phyloP scores from a whole-genome alignment of 2,113 vertebrate species.

The Cricetomys ansorgei region DNA sequence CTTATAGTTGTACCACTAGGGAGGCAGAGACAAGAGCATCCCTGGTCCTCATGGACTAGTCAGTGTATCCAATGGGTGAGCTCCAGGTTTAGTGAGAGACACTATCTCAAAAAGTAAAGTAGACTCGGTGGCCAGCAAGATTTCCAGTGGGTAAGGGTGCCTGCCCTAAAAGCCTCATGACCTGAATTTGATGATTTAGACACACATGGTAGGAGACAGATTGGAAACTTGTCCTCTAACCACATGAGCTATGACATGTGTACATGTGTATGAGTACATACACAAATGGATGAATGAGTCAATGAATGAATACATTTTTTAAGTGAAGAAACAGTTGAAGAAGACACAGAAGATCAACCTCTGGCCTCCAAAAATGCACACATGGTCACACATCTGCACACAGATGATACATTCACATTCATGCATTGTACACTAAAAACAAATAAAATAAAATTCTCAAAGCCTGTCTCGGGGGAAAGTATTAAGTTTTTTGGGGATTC shows the following conservation, averaged over 20 bases:
- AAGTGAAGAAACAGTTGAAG: neutral
- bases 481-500: neutral
- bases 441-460: neutral
- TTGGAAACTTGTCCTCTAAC: too few relatives aligned
- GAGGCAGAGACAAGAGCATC: too few relatives aligned
- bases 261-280: neutral
- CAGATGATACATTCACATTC: neutral
- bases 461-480: neutral
- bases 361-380: too few relatives aligned
- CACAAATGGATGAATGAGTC: neutral
- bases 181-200: neutral
- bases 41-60: neutral
- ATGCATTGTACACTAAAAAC: neutral
- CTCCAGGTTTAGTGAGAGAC: neutral
- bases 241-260: neutral
- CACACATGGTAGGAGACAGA: neutral
- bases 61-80: neutral
- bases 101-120: neutral
- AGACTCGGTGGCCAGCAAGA: neutral
- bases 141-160: neutral
- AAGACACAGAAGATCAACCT: neutral
- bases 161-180: too few relatives aligned
- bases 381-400: neutral
- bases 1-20: too few relatives aligned
- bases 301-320: neutral